Percentiles rank a stretch among this genome's conserved stretches.
These are phyloP conservation scores for Drosophila nr. perissopoda DNA, from an alignment of 2,888 invertebrate species.

Conservation along the genomic window DNA sequence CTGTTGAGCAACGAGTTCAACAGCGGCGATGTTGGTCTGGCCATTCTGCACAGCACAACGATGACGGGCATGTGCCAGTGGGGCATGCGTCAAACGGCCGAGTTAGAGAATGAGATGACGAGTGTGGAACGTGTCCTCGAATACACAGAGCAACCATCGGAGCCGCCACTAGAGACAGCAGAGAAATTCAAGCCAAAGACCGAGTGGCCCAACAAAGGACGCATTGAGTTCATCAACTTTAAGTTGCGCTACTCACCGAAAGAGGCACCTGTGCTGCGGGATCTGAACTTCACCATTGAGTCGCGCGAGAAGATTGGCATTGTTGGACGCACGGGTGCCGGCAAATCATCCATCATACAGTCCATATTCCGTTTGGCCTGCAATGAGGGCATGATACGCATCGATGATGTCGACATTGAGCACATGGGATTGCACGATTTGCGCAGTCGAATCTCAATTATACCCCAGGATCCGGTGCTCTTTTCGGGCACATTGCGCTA, in stretches of 20 bases:
- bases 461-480: constrained; percentile 96
- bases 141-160: constrained; percentile 90
- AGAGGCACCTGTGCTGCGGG: constrained; percentile 90
- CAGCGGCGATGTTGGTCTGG: constrained; percentile 89
- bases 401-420: constrained; percentile 91
- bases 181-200: constrained; percentile 83
- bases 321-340: constrained; percentile 95
- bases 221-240: constrained; percentile 88
- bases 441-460: constrained; percentile 93
- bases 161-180: constrained; percentile 86
- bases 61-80: constrained; percentile 91
- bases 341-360: constrained; percentile 93
- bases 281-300: constrained; percentile 88
- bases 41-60: constrained; percentile 90
- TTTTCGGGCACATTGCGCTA: constrained; percentile 93
- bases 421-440: constrained; percentile 91
- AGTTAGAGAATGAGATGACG: constrained; percentile 92
- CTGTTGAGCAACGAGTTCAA: constrained; percentile 85
- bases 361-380: constrained; percentile 93
- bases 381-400: constrained; percentile 90
- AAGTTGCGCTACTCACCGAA: constrained; percentile 89
- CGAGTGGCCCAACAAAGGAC: constrained; percentile 90
- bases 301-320: constrained; percentile 89
- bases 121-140: constrained; percentile 94
- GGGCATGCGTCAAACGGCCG: constrained; percentile 94